These are phyloP conservation scores for Diachasma alloeum DNA, from an alignment of 1,140 invertebrate genomes.

Conservation along the genomic window DNA sequence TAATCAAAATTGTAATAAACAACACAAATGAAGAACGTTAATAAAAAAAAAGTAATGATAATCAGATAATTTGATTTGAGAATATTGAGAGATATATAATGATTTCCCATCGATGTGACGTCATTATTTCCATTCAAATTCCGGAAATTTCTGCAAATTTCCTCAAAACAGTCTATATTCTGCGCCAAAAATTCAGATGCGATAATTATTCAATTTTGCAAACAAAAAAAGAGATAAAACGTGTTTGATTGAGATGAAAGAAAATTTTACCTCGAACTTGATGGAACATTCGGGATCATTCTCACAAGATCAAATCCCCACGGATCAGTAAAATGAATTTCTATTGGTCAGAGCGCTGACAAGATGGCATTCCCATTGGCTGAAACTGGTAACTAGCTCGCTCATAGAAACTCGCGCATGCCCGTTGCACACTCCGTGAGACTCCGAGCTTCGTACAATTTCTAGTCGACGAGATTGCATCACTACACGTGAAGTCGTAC, in stretches of 20 bases:
- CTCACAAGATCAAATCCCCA: not conserved
- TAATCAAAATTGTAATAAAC: constrained; percentile 63
- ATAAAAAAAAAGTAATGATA: constrained; percentile 47
- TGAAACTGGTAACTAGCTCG: not conserved
- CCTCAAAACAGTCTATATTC: too few species aligned
- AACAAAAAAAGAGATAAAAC: too few species aligned
- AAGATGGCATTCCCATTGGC: not conserved
- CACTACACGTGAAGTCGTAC: constrained; percentile 21
- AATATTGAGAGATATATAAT: not conserved
- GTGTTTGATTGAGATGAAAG: too few species aligned
- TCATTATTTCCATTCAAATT: too few species aligned
- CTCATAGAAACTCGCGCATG: not conserved
- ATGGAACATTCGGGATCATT: constrained; percentile 18
- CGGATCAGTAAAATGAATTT: not conserved
- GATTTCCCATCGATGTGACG: not conserved
- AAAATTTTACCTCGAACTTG: not conserved
- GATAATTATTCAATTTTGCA: too few species aligned
- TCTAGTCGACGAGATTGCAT: not conserved
- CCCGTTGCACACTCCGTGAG: too few species aligned
- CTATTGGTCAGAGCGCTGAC: not conserved
- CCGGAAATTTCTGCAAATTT: too few species aligned
- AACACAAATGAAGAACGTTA: constrained; percentile 59
- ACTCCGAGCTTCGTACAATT: not conserved
- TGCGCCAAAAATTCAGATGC: too few species aligned
- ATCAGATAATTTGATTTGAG: not conserved